Base-by-base conservation (phyloP, 1,140 invertebrate species). In the Zaprionus camerounensis region DNA sequence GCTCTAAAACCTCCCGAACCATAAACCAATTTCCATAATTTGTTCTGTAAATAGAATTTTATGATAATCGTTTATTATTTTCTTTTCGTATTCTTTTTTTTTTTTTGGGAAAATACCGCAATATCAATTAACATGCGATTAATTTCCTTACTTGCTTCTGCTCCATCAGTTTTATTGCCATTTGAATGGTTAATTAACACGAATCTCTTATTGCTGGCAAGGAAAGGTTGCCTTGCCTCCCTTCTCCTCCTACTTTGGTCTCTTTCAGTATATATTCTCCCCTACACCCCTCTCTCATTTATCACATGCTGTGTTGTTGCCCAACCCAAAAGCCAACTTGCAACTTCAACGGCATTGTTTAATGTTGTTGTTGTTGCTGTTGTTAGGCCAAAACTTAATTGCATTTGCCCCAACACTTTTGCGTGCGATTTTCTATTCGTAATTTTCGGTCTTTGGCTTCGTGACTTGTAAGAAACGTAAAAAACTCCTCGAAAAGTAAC, bases 301-400 rank as follows among this genome's bases (percentile, higher is more conserved):
- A 51, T 22, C 46, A 51, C 11, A 46, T 15, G 13, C 41, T 46
- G 9, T n/a, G 41, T 49, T 49, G 11, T 51, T 51, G 20, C 46
- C 20, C 46, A 51, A 51, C 46, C 46, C 46, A 12, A 51, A 24
- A 22, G 46, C 46, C 46, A 51, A 12, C 26, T 56, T 55, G 34
- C 70, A 61, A 68, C 65, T 75, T 71, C 55, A 58, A 58, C 53
- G n/a, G 66, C 67, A 70, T 70, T 75, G 67, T 75, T 62, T 70
- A 26, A 5, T 28, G 17, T 22, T 38, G 34, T 57, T 41, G 51
- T 34, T 49, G 20, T 20, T 20, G 26, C 17, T 64, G 62, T 34
- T 64, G 12, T 64, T 36, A 34, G 61, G 63, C 70, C 56, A 56
- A 68, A 70, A 63, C 49, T 64, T 75, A 75, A 75, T 71, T 75